phyloP scores from a whole-genome alignment of 1,140 invertebrate genomes.

The Meloidogyne hapla region DNA sequence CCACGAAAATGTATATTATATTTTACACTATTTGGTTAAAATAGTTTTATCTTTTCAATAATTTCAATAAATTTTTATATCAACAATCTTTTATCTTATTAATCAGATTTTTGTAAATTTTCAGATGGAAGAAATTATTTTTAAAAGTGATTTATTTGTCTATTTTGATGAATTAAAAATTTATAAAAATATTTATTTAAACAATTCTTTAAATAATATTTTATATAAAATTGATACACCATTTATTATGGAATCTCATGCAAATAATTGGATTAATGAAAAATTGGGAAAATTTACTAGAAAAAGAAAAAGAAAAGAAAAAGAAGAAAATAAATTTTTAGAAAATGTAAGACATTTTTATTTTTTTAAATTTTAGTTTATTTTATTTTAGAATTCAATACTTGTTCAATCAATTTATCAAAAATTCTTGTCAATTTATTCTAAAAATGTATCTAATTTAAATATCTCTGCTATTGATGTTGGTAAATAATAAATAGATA shows the following conservation, averaged over 20 bases:
- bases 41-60: no score
- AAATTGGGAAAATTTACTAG: background rate
- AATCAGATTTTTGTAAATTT: no score
- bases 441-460: background rate
- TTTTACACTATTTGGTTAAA: no score
- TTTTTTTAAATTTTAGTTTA: background rate
- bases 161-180: slow-evolving; percentile 35
- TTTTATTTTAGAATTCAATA: slow-evolving; percentile 7
- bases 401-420: slow-evolving; percentile 4
- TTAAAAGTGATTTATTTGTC: background rate
- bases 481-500: background rate
- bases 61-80: no score
- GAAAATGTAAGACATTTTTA: background rate
- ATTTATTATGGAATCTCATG: slow-evolving; percentile 39
- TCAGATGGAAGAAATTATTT: background rate
- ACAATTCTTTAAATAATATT: background rate
- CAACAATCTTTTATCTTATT: no score
- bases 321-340: background rate
- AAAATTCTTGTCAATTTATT: background rate
- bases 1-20: no score
- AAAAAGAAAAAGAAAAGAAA: background rate
- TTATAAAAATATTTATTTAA: slow-evolving; percentile 34
- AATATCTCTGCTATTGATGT: background rate
- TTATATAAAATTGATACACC: slow-evolving; percentile 35
- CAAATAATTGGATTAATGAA: slow-evolving; percentile 11